Evolutionary conservation across 2,113 vertebrate species (phyloP), one percentile per base, ranked within the genome.

Genomic region (Mionectes macconnelli): DNA sequence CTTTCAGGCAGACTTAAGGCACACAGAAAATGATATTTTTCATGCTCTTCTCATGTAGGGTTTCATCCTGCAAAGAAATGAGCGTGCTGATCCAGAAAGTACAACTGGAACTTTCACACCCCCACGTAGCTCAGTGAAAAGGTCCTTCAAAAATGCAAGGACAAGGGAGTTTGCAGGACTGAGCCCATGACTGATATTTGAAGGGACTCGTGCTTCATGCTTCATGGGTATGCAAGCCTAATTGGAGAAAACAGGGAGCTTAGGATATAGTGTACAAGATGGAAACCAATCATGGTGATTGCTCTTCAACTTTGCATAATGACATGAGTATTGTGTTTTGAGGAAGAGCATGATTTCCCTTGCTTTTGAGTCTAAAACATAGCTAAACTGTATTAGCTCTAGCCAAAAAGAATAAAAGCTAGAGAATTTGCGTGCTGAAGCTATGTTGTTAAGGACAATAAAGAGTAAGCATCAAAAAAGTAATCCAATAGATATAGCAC

Each of bases 71-170:
- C 27, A 56, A 77, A 59, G 37, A 90, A 72, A 66, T 14, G 24
- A 77, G 30, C 0, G 0, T 66, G 21, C 42, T 55, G 75, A 86
- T 30, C 28, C 59, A 62, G 60, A 80, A 94, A 60, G 30, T 8
- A 77, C 2, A 37, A 68, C 72, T 30, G n/a, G 83, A 91, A 81
- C 21, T 45, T 85, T 1, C 9, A 76, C 86, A 55, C 2, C 30
- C 8, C 11, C 17, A 5, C 0, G 2, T 20, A 77, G 59, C 44
- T 81, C n/a, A 39, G 56, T 10, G 40, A 80, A 56, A 80, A 93
- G 18, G 40, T 63, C 56, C 52, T 83, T 37, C 0, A 0, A 44
- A 30, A 80, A 70, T 0, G 0, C 28, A 21, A 63, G 52, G 52
- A 44, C 23, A 18, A 86, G 39, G 44, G 31, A 80, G 28, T 70